Evolutionary conservation across 2,888 invertebrate genomes (phyloP), one percentile per base, ranked within the genome.

Genomic region (Aphodius granarius): DNA sequence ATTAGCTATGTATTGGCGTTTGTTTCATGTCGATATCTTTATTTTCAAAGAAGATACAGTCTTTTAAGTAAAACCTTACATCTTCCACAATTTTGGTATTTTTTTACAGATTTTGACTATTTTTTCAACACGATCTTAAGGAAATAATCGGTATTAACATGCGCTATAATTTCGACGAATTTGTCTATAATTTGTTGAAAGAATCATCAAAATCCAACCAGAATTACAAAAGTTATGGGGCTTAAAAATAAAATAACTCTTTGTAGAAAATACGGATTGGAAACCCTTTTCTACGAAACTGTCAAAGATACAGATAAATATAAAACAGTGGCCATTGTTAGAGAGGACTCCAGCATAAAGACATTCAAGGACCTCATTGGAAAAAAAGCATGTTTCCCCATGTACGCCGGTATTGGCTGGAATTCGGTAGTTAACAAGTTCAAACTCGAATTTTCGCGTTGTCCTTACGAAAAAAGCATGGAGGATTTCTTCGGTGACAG

Each of bases 371-470:
- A 94, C 82, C 86, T 95, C 21, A 88, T 88, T 85, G 94, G 93
- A 9, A 92, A 92, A 79, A 91, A 91, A 65, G 94, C 94, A 0
- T 95, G 95, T 82, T 94, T 97, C 85, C 94, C 97, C 0, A 91
- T 90, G n/a, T 94, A 92, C 83, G 93, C 94, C 79, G 94, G 95
- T 5, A 87, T 92, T 5, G 92, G 93, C 9, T 91, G 92, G 90
- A 89, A 92, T 80, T 89, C 93, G 0, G 90, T 91, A 0, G 86
- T 86, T 78, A 86, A 78, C 79, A 87, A 82, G 84, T 86, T 82
- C 71, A 78, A 81, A 9, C 75, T 86, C 19, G 77, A 86, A n/a
- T 20, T 68, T 5, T 78, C 81, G 71, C 82, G 88, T 79, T 85
- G 89, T 74, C 90, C 91, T 68, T 85, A 85, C 73, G 81, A 81